Percentiles rank a stretch among this genome's conserved stretches.
phyloP scores from a whole-genome alignment of 2,113 vertebrate species.

The Anoura caudifer region DNA sequence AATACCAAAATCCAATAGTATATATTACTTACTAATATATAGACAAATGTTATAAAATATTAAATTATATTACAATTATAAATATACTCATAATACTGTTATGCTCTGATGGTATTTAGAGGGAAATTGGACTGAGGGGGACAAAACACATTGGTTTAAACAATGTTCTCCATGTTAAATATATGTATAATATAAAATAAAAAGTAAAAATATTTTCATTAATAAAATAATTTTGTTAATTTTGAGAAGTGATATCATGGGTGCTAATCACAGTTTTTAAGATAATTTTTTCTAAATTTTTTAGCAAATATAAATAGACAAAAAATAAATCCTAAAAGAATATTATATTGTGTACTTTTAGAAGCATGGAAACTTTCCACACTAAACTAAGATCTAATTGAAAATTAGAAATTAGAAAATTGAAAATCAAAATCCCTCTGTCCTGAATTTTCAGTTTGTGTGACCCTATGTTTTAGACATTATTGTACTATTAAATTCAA shows the following conservation, averaged over 20 bases:
- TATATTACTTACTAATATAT: neutral
- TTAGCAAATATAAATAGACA: neutral
- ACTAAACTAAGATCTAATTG: neutral
- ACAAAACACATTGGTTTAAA: neutral
- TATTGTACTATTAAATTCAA: neutral
- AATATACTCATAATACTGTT: neutral
- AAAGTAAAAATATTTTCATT: neutral
- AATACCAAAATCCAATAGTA: neutral
- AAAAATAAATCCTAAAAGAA: neutral
- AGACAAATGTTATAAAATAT: neutral
- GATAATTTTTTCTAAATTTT: neutral
- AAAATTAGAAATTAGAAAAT: too few species aligned
- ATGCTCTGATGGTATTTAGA: neutral
- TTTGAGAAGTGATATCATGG: neutral
- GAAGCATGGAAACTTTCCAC: neutral
- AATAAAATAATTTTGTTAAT: neutral
- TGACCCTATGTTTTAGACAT: neutral
- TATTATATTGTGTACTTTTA: neutral
- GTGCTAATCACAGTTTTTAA: neutral
- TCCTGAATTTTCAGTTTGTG: neutral
- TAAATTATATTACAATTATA: neutral
- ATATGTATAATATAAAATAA: neutral
- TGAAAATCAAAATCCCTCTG: neutral
- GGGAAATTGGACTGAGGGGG: neutral
- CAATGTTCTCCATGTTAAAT: neutral